A percentile compares a stretch with the other conserved stretches of the same genome.
Conservation (phyloP, 2,888 invertebrate species). For the Pharmacophagus antenor region DNA sequence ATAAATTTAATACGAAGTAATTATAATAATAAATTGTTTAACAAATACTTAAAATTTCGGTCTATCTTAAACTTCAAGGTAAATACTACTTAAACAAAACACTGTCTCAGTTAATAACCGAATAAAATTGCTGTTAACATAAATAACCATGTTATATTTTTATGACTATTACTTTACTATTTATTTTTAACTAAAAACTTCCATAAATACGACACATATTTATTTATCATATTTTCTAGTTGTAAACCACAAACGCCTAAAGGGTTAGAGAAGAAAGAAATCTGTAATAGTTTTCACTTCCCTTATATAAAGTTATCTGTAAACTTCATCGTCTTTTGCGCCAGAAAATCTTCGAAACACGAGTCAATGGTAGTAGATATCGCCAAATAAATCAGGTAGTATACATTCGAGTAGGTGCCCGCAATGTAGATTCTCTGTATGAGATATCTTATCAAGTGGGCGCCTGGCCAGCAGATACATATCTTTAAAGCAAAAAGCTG, state of each 20-base stretch:
- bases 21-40: too few relatives aligned
- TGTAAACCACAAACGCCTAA: neutral
- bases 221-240: constrained; percentile 7
- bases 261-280: neutral
- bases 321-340: constrained; percentile 1
- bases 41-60: too few relatives aligned
- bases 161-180: too few relatives aligned
- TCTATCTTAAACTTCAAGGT: too few relatives aligned
- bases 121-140: too few relatives aligned
- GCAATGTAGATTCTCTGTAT: constrained; percentile 17
- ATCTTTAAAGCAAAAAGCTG: constrained; percentile 7
- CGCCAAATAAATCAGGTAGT: constrained; percentile 59
- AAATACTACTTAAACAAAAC: too few relatives aligned
- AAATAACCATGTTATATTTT: too few relatives aligned
- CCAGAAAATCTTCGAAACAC: constrained; percentile 18
- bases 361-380: constrained; percentile 45
- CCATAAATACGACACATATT: neutral
- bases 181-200: too few relatives aligned
- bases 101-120: too few relatives aligned
- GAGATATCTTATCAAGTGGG: constrained; percentile 21
- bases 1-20: too few relatives aligned
- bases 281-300: neutral
- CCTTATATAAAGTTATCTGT: constrained; percentile 4
- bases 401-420: constrained; percentile 42
- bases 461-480: constrained; percentile 15